These are phyloP conservation scores for Coilia nasus DNA, from an alignment of 2,797 vertebrate species.

Conservation along the genomic window DNA sequence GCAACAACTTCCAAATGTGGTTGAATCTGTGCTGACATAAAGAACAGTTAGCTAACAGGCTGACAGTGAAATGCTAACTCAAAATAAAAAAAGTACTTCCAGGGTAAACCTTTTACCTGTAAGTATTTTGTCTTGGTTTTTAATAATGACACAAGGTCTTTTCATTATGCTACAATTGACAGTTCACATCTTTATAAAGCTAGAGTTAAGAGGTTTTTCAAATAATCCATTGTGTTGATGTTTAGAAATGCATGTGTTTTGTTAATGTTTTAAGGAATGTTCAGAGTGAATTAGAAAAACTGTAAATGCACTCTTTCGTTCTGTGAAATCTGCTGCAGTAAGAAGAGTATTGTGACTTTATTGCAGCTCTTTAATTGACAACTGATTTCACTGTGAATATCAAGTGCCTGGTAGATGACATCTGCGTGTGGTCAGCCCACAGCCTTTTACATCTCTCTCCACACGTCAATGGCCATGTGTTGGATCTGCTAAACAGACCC, in stretches of 20 bases:
- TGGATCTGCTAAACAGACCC: constrained; percentile 36
- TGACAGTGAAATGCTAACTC: not conserved
- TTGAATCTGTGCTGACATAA: no score
- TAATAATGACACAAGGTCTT: no score
- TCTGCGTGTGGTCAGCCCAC: constrained; percentile 69
- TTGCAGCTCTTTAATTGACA: constrained; percentile 61
- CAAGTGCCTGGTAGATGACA: constrained; percentile 69
- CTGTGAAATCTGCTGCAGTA: not conserved
- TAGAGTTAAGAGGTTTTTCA: not conserved
- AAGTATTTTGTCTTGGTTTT: not conserved
- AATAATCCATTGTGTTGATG: not conserved
- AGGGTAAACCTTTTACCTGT: no score
- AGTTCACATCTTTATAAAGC: not conserved
- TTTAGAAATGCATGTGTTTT: not conserved
- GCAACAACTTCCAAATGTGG: no score
- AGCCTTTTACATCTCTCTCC: constrained; percentile 66
- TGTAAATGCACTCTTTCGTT: not conserved
- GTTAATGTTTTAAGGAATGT: not conserved
- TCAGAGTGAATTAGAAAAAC: not conserved
- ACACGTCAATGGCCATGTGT: constrained; percentile 64
- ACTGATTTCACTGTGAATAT: constrained; percentile 78
- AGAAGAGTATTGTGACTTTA: not conserved
- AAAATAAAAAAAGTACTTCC: no score
- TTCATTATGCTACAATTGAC: not conserved
- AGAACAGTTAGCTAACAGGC: not conserved